phyloP scores from a whole-genome alignment of 2,113 vertebrate genomes.

The Apaloderma vittatum region DNA sequence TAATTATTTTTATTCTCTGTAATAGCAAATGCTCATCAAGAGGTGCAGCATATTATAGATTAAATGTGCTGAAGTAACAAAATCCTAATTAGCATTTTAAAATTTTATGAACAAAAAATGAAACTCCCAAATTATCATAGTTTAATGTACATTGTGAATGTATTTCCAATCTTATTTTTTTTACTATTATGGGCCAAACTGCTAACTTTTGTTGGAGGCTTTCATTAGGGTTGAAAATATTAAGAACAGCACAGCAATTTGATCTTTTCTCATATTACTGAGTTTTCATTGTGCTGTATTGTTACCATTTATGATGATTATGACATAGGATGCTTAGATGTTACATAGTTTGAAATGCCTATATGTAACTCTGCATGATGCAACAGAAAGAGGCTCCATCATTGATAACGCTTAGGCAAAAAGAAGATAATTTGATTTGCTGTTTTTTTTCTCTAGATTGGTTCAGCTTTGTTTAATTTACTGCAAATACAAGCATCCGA shows the following conservation, averaged over 20 bases:
- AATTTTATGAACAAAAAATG: not conserved
- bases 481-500: conserved; percentile 74
- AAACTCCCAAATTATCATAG: not conserved
- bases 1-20: conserved; percentile 7
- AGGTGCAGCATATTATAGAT: conserved; percentile 57
- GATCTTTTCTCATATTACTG: not conserved
- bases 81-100: not conserved
- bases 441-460: conserved; percentile 76
- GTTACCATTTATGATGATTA: not conserved
- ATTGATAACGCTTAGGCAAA: conserved; percentile 63
- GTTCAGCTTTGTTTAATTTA: conserved; percentile 79
- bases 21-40: conserved; percentile 69
- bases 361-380: conserved; percentile 63
- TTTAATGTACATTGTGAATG: not conserved
- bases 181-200: not conserved
- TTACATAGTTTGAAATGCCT: conserved; percentile 47
- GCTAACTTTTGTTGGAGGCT: not conserved
- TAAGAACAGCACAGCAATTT: conserved; percentile 38
- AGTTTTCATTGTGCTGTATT: conserved; percentile 49
- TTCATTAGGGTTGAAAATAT: not conserved
- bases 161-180: conserved; percentile 10
- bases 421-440: conserved; percentile 73
- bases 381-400: conserved; percentile 63
- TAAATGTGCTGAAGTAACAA: not conserved
- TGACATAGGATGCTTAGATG: conserved; percentile 34